A percentile compares a stretch with the other conserved stretches of the same genome.
Evolutionary conservation across 2,797 vertebrate genomes (phyloP).

Genomic region (Molothrus aeneus): DNA sequence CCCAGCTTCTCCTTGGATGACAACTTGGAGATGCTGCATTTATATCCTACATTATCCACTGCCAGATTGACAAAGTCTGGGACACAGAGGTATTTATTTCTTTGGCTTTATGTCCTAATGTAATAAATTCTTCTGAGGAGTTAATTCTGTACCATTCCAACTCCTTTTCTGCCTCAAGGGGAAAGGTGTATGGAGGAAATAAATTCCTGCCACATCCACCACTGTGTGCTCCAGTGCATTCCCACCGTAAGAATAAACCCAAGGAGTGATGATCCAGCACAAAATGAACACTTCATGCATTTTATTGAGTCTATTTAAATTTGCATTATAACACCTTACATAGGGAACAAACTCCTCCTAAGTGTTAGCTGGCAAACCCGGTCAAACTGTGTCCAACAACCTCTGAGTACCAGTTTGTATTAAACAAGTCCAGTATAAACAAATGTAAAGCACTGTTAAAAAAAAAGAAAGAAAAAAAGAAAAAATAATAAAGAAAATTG

Average conservation of each 20-base stretch:
- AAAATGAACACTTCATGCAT: constrained; percentile 77
- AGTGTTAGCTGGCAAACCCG: constrained; percentile 67
- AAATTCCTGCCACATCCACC: background rate
- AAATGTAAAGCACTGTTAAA: constrained; percentile 65
- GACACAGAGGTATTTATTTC: background rate
- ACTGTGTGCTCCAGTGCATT: background rate
- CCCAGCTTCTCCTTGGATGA: background rate
- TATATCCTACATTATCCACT: background rate
- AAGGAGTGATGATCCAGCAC: constrained; percentile 73
- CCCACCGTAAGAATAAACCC: background rate
- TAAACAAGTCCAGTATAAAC: constrained; percentile 69
- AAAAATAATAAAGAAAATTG: background rate
- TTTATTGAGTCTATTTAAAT: constrained; percentile 79
- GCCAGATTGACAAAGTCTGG: background rate
- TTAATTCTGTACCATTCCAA: background rate
- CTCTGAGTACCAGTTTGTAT: constrained; percentile 62
- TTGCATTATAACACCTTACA: constrained; percentile 78
- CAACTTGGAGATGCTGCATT: background rate
- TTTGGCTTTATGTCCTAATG: background rate
- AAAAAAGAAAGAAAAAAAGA: no score
- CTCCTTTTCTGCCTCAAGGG: background rate
- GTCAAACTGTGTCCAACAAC: constrained; percentile 56
- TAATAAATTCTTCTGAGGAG: background rate
- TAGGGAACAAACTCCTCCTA: constrained; percentile 76
- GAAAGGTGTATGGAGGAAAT: background rate